A percentile compares a stretch with the other conserved stretches of the same genome.
These are phyloP conservation scores for Imbricaverruca yamaguchii DNA, from an alignment of 2,888 invertebrate genomes.

Conservation along the genomic window DNA sequence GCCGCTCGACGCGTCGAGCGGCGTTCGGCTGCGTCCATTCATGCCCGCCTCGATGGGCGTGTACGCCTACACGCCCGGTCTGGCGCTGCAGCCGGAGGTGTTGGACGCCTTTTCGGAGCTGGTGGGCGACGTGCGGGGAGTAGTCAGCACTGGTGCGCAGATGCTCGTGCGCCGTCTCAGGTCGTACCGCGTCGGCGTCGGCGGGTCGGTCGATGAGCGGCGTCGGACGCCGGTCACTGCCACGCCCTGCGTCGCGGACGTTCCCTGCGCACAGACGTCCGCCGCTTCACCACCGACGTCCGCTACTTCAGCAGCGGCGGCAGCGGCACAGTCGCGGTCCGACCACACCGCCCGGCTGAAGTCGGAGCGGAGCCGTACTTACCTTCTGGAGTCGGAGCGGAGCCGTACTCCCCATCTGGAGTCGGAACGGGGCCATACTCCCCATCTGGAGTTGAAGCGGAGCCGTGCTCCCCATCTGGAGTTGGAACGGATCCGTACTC, in stretches of 20 bases:
- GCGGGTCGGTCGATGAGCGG: slow-evolving; percentile 48
- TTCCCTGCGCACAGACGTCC: slow-evolving; percentile 63
- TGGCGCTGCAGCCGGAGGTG: slow-evolving; percentile 76
- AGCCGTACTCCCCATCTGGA: neutral
- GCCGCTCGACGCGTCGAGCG: slow-evolving; percentile 38
- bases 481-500: neutral
- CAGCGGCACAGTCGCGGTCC: slow-evolving; percentile 60
- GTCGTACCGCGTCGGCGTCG: slow-evolving; percentile 42
- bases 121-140: slow-evolving; percentile 69
- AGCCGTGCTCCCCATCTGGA: neutral
- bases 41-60: slow-evolving; percentile 70
- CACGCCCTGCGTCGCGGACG: slow-evolving; percentile 45
- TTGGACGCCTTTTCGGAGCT: slow-evolving; percentile 68
- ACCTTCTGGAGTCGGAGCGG: too few relatives aligned
- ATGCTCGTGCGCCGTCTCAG: slow-evolving; percentile 76
- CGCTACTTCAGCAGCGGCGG: slow-evolving; percentile 67
- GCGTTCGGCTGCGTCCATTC: slow-evolving; percentile 57
- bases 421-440: too few relatives aligned
- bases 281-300: slow-evolving; percentile 73
- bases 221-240: slow-evolving; percentile 72
- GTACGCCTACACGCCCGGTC: slow-evolving; percentile 66
- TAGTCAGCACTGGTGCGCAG: slow-evolving; percentile 76
- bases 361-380: too few relatives aligned
- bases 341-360: neutral
- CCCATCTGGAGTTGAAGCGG: too few relatives aligned